A percentile compares a stretch with the other conserved stretches of the same genome.
Evolutionary conservation across 2,888 invertebrate species (phyloP).

Genomic region (Catonia carolina): DNA sequence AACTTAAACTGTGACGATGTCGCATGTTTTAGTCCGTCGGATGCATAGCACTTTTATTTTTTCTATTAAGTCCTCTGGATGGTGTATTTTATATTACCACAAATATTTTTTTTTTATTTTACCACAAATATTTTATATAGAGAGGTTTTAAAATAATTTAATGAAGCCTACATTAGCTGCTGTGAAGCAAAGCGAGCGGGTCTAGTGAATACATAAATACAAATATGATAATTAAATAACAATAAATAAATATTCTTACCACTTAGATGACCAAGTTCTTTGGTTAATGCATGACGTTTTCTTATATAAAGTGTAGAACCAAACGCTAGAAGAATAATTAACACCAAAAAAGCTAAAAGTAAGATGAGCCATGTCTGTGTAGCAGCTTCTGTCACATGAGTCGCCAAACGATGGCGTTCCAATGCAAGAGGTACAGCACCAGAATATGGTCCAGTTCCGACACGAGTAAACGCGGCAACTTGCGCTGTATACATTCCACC

Average conservation of each 20-base stretch:
- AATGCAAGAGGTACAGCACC: slow-evolving; percentile 63
- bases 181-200: too few relatives aligned
- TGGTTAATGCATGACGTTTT: slow-evolving; percentile 49
- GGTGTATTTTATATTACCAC: too few relatives aligned
- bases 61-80: too few relatives aligned
- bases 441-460: slow-evolving; percentile 85
- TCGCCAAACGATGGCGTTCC: slow-evolving; percentile 48
- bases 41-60: too few relatives aligned
- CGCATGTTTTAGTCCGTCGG: too few relatives aligned
- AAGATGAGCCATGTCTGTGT: slow-evolving; percentile 63
- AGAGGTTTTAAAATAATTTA: too few relatives aligned
- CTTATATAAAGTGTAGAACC: slow-evolving; percentile 47
- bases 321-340: slow-evolving; percentile 46
- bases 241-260: slow-evolving; percentile 38
- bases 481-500: slow-evolving; percentile 81
- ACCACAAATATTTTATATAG: too few relatives aligned
- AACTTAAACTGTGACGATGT: too few relatives aligned
- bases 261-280: slow-evolving; percentile 57
- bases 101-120: too few relatives aligned
- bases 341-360: slow-evolving; percentile 54
- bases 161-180: too few relatives aligned
- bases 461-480: slow-evolving; percentile 80
- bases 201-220: too few relatives aligned
- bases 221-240: too few relatives aligned
- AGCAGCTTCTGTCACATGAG: slow-evolving; percentile 37